phyloP scores from a whole-genome alignment of 1,140 invertebrate genomes.

The Eueides isabella region DNA sequence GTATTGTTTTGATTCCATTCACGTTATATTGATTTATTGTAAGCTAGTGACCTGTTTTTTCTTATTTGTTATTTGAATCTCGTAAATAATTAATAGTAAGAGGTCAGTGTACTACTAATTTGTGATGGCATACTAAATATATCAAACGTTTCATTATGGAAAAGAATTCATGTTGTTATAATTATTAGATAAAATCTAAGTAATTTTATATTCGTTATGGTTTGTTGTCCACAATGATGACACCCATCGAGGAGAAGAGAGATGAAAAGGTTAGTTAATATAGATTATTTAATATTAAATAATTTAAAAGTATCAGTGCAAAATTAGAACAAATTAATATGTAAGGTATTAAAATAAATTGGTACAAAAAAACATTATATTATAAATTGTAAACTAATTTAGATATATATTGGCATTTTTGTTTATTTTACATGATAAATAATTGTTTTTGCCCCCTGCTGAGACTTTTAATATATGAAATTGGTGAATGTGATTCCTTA shows the following conservation, averaged over 20 bases:
- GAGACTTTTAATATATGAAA: too few species aligned
- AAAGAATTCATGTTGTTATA: conserved; percentile 8
- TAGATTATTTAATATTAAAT: neutral
- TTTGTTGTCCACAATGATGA: conserved; percentile 76
- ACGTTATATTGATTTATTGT: conserved; percentile 78
- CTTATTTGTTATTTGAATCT: conserved; percentile 65
- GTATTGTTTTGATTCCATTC: conserved; percentile 74
- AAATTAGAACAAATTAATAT: too few species aligned
- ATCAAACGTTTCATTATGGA: neutral
- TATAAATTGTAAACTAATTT: too few species aligned
- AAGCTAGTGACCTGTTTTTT: conserved; percentile 75
- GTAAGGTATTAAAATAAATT: too few species aligned
- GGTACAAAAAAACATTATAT: too few species aligned
- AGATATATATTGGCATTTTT: too few species aligned
- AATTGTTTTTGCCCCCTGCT: too few species aligned
- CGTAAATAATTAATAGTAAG: conserved; percentile 74
- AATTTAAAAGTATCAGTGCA: neutral
- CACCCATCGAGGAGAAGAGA: conserved; percentile 78
- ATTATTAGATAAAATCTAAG: conserved; percentile 25
- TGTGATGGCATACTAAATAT: conserved; percentile 21
- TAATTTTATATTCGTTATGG: conserved; percentile 59
- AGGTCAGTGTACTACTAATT: conserved; percentile 38
- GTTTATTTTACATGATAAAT: too few species aligned
- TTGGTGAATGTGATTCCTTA: too few species aligned
- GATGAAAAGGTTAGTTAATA: conserved; percentile 71